phyloP scores from a whole-genome alignment of 1,140 invertebrate species.

The Caenorhabditis brenneri region DNA sequence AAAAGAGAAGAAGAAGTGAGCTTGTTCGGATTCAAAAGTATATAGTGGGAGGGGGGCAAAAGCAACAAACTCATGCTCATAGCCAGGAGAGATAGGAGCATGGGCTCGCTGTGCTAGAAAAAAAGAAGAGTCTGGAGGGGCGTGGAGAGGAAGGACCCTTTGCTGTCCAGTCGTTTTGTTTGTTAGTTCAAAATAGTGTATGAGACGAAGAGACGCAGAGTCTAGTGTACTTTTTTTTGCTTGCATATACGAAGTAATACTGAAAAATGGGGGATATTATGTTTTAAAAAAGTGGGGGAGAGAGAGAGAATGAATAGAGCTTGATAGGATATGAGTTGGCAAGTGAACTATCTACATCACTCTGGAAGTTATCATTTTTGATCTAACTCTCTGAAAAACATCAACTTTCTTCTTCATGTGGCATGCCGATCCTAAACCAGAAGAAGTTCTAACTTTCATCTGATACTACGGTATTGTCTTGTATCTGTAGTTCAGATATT shows the following conservation, averaged over 20 bases:
- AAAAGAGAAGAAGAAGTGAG: background rate
- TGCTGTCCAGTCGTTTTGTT: slow-evolving; percentile 22
- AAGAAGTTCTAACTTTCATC: too few relatives aligned
- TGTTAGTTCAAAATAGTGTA: background rate
- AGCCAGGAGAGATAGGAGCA: slow-evolving; percentile 25
- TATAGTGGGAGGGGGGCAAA: slow-evolving; percentile 31
- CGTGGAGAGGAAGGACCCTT: slow-evolving; percentile 5
- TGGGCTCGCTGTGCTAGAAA: background rate
- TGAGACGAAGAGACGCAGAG: slow-evolving; percentile 3
- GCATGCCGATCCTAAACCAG: too few relatives aligned
- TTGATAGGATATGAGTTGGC: background rate
- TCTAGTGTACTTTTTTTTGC: slow-evolving; percentile 9
- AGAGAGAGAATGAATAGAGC: background rate
- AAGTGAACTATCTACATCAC: background rate
- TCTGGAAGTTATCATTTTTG: too few relatives aligned
- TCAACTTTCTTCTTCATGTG: too few relatives aligned
- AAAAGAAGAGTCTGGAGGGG: background rate
- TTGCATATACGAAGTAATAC: slow-evolving; percentile 5
- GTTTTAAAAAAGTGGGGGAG: background rate
- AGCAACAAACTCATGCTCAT: slow-evolving; percentile 38
- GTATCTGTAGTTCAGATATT: too few relatives aligned
- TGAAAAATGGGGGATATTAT: background rate
- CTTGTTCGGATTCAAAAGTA: slow-evolving; percentile 27
- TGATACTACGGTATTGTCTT: too few relatives aligned
- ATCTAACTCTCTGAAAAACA: too few relatives aligned